Conservation (phyloP, 2,797 vertebrate species). For the Austrolebias charrua region DNA sequence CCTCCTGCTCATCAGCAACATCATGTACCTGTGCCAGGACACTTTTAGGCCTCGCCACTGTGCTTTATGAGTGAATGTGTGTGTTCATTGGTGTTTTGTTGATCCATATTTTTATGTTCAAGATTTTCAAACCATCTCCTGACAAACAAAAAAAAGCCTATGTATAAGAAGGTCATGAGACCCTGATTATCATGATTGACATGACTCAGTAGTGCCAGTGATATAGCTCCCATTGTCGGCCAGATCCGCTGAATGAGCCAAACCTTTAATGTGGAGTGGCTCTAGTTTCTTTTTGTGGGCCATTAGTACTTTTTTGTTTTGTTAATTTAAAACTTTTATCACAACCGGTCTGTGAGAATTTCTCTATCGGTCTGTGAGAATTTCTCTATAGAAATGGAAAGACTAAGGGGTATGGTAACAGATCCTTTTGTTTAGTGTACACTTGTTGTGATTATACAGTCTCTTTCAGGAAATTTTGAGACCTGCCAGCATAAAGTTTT, state of each 20-base stretch:
- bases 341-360: conserved; percentile 24
- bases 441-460: conserved; percentile 18
- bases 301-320: conserved; percentile 36
- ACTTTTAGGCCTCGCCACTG: conserved; percentile 51
- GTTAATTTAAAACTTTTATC: conserved; percentile 32
- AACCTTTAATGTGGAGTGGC: conserved; percentile 22
- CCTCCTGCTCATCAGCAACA: conserved; percentile 55
- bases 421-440: conserved; percentile 40
- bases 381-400: conserved; percentile 6
- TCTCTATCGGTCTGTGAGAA: conserved; percentile 20
- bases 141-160: not conserved
- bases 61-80: conserved; percentile 16
- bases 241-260: conserved; percentile 23
- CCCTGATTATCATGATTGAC: conserved; percentile 12
- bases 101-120: conserved; percentile 1
- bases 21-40: conserved; percentile 51
- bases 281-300: conserved; percentile 26
- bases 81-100: conserved; percentile 21
- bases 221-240: conserved; percentile 1
- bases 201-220: conserved; percentile 2
- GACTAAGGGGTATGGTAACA: conserved; percentile 2
- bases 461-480: not conserved
- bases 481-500: not conserved
- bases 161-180: conserved; percentile 13
- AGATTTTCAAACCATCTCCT: conserved; percentile 4